Percentiles rank a stretch among this genome's conserved stretches.
Evolutionary conservation across 2,113 vertebrate species (phyloP).

Genomic region (Helogale parvula): DNA sequence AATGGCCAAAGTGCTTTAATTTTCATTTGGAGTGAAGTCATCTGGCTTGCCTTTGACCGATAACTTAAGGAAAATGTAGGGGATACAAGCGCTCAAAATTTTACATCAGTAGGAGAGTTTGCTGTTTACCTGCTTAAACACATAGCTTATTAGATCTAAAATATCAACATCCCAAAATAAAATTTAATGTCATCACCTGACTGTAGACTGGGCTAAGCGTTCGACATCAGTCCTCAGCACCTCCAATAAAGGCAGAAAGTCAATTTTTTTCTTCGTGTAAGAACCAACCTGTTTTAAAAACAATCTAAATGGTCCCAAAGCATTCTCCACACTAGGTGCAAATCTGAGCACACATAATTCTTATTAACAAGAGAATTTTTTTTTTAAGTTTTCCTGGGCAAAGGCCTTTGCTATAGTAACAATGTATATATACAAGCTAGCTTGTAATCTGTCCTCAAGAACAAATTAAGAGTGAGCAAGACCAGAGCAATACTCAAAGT

Average conservation of each 20-base stretch:
- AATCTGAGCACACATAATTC: background rate
- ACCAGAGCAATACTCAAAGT: background rate
- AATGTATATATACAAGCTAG: background rate
- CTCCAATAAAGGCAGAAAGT: background rate
- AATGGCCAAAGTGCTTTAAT: constrained; percentile 24
- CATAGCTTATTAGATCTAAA: constrained; percentile 36
- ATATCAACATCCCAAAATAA: constrained; percentile 36
- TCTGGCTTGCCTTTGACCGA: constrained; percentile 20
- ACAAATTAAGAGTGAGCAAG: constrained; percentile 1
- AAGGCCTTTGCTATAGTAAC: constrained; percentile 16
- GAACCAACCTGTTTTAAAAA: constrained; percentile 32
- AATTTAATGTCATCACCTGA: constrained; percentile 32
- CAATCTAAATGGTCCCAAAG: background rate
- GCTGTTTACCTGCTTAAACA: background rate
- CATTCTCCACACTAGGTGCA: background rate
- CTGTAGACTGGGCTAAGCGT: constrained; percentile 5
- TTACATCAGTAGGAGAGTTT: background rate
- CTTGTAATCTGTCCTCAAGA: background rate
- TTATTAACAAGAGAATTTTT: background rate
- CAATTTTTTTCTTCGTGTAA: background rate
- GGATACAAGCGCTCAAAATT: background rate
- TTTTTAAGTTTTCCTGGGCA: background rate
- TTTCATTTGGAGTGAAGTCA: constrained; percentile 41
- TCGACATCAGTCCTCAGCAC: background rate
- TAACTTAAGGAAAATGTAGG: background rate